These are phyloP conservation scores for Globia sparganii DNA, from an alignment of 2,888 invertebrate species.

Conservation along the genomic window DNA sequence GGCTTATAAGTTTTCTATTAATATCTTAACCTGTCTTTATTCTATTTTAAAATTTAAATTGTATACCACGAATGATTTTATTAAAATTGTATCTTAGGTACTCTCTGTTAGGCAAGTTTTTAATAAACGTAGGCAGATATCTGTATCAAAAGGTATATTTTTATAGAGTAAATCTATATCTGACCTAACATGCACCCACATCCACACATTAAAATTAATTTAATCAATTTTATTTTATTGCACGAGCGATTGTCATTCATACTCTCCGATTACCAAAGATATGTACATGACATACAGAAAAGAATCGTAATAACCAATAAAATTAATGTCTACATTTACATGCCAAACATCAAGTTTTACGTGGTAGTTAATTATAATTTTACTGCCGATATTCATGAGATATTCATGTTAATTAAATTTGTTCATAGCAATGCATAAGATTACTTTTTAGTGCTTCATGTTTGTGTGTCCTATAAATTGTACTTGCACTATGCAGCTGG, in stretches of 20 bases:
- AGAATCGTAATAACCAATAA: conserved; percentile 45
- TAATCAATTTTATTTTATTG: conserved; percentile 36
- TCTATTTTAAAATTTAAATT: neutral
- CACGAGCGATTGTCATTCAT: conserved; percentile 34
- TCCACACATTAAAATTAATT: conserved; percentile 27
- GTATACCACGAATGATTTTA: neutral
- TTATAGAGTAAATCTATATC: conserved; percentile 16
- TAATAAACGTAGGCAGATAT: neutral
- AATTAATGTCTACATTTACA: conserved; percentile 58
- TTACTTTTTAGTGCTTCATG: conserved; percentile 42
- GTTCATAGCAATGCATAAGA: conserved; percentile 45
- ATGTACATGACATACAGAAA: conserved; percentile 28
- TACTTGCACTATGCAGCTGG: neutral
- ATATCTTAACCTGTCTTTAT: neutral
- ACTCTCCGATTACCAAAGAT: conserved; percentile 40
- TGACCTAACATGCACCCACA: conserved; percentile 32
- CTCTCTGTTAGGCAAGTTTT: neutral
- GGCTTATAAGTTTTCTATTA: neutral
- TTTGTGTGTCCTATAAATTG: conserved; percentile 30
- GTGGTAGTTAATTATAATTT: conserved; percentile 56
- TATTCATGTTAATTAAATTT: conserved; percentile 59
- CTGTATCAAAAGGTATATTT: neutral
- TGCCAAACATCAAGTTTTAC: conserved; percentile 51
- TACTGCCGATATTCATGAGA: conserved; percentile 58
- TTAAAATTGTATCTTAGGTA: neutral